These are phyloP conservation scores for Heliconius aoede DNA, from an alignment of 2,888 invertebrate genomes.

Conservation along the genomic window DNA sequence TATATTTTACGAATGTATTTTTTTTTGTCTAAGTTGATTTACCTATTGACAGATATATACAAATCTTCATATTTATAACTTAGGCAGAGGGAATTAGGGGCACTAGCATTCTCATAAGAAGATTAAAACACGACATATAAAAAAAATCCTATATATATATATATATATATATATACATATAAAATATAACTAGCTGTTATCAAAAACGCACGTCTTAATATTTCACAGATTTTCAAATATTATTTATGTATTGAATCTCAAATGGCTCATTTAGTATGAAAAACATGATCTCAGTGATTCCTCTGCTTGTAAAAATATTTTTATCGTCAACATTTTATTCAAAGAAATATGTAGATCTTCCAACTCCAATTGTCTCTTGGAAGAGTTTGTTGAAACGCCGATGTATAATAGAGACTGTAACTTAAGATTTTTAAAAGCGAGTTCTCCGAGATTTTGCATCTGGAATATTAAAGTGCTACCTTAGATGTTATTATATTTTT, in stretches of 20 bases:
- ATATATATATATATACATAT: too few relatives aligned
- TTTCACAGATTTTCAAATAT: too few relatives aligned
- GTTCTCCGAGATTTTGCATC: not conserved
- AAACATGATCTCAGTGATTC: not conserved
- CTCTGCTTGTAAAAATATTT: not conserved
- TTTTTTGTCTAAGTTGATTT: not conserved
- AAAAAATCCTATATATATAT: not conserved
- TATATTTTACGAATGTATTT: too few relatives aligned
- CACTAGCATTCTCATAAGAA: too few relatives aligned
- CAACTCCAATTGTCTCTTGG: constrained; percentile 11
- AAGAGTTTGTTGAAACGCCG: constrained; percentile 13
- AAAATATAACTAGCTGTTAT: not conserved
- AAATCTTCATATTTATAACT: too few relatives aligned
- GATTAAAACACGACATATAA: not conserved
- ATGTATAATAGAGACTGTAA: constrained; percentile 3
- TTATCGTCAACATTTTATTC: not conserved
- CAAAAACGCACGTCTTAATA: too few relatives aligned
- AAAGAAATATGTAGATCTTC: constrained; percentile 1
- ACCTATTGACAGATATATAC: not conserved
- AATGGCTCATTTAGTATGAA: too few relatives aligned
- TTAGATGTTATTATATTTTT: not conserved
- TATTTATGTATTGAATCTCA: not conserved
- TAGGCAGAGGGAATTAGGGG: too few relatives aligned
- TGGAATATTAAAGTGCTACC: constrained; percentile 13
- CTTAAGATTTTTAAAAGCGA: constrained; percentile 15